phyloP scores from a whole-genome alignment of 2,888 invertebrate species.

The Cephus runcator region DNA sequence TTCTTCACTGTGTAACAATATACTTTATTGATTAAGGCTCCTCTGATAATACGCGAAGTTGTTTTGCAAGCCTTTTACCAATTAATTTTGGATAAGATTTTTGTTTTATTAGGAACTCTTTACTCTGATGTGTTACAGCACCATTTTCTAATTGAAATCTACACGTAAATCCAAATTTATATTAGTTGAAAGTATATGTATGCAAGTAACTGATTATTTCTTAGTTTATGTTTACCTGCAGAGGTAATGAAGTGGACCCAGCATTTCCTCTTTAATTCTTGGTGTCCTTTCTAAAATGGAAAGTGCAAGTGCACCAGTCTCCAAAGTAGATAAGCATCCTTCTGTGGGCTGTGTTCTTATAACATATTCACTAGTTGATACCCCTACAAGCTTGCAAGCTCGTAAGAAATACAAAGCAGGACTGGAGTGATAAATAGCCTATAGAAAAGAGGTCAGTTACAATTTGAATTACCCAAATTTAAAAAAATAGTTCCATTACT shows the following conservation, averaged over 20 bases:
- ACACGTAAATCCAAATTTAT: conserved; percentile 4
- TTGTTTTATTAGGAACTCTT: conserved; percentile 86
- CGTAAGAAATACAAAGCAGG: conserved; percentile 77
- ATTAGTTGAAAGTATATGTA: neutral
- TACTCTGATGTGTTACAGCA: conserved; percentile 93
- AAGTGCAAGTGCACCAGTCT: conserved; percentile 85
- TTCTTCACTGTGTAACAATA: neutral
- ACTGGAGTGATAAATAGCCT: conserved; percentile 86
- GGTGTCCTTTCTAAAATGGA: conserved; percentile 79
- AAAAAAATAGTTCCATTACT: conserved; percentile 37
- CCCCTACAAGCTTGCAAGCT: conserved; percentile 84
- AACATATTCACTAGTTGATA: conserved; percentile 84
- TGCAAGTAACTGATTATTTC: neutral
- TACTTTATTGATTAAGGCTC: conserved; percentile 12
- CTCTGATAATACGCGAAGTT: conserved; percentile 53
- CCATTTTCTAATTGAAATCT: conserved; percentile 88
- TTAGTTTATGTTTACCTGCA: conserved; percentile 69
- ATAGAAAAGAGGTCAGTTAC: neutral
- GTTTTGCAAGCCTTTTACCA: conserved; percentile 78
- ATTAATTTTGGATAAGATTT: conserved; percentile 83
- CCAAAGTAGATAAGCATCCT: conserved; percentile 89
- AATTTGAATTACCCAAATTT: neutral
- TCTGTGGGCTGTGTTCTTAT: conserved; percentile 78
- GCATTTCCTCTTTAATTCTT: conserved; percentile 74
- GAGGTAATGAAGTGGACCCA: conserved; percentile 83